phyloP scores from a whole-genome alignment of 2,113 vertebrate species.

The Machaerirhynchus nigripectus region DNA sequence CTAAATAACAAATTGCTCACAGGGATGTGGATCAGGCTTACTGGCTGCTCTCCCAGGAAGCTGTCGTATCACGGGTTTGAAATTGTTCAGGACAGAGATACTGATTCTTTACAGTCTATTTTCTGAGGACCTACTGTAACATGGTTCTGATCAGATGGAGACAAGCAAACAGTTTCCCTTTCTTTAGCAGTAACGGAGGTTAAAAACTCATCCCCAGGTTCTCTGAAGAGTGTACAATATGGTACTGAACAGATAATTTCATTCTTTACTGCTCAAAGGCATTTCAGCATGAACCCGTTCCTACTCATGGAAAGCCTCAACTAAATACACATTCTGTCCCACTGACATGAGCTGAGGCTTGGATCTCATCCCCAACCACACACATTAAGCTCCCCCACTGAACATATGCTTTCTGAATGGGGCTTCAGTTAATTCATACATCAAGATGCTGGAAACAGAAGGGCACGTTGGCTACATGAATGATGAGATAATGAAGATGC shows the following conservation, averaged over 20 bases:
- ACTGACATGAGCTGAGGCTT: not conserved
- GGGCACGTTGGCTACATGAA: rapidly evolving
- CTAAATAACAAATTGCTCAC: not conserved
- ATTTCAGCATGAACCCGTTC: not conserved
- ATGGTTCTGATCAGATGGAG: not conserved
- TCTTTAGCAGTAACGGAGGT: not conserved
- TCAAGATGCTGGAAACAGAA: not conserved
- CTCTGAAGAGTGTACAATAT: not conserved
- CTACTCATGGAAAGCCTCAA: not conserved
- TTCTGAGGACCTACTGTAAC: not conserved
- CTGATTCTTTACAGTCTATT: not conserved
- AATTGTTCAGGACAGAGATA: not conserved
- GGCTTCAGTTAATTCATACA: not conserved
- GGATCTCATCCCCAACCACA: not conserved
- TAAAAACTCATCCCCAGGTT: not conserved
- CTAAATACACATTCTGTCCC: not conserved
- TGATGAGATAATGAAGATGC: not conserved
- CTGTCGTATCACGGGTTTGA: rapidly evolving
- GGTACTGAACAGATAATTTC: not conserved
- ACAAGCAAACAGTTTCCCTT: not conserved
- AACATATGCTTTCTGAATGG: not conserved
- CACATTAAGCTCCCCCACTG: not conserved
- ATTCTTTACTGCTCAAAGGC: not conserved
- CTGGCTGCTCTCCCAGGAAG: not conserved
- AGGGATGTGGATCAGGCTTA: not conserved